Conservation (phyloP, 2,113 vertebrate species). For the Aegotheles bennettii region DNA sequence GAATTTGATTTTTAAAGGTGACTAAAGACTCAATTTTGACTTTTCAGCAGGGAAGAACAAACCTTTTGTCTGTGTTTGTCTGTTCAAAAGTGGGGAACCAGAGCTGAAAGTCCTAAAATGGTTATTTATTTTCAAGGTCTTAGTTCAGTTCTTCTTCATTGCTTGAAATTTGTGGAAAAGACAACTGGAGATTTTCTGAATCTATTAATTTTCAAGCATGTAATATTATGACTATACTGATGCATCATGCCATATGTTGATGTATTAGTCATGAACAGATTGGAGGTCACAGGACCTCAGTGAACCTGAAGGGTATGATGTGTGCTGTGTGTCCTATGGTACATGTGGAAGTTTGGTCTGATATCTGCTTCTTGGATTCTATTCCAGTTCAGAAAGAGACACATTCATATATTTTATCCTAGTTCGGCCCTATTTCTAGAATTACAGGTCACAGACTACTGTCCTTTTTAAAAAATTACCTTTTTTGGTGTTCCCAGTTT, state of each 20-base stretch:
- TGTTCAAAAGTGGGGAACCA: neutral
- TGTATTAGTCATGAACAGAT: neutral
- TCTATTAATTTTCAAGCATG: rapidly evolving
- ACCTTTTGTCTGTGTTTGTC: neutral
- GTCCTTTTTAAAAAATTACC: neutral
- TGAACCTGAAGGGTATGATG: neutral
- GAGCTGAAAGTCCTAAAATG: neutral
- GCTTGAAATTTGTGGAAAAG: neutral
- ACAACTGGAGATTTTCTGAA: neutral
- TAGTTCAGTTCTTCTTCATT: neutral
- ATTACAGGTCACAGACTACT: neutral
- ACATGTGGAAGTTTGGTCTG: neutral
- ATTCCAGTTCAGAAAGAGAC: neutral
- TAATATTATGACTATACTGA: neutral
- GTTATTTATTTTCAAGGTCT: neutral
- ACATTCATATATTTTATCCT: neutral
- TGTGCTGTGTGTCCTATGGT: neutral
- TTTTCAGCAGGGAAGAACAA: neutral
- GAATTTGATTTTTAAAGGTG: neutral
- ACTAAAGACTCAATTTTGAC: neutral
- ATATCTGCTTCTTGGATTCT: neutral
- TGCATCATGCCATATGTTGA: rapidly evolving
- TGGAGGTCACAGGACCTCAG: neutral
- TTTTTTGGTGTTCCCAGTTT: neutral
- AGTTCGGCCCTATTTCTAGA: neutral